phyloP scores from a whole-genome alignment of 30 jellyfish, hydroid and myxozoan genomes.

The Turritopsis rubra region DNA sequence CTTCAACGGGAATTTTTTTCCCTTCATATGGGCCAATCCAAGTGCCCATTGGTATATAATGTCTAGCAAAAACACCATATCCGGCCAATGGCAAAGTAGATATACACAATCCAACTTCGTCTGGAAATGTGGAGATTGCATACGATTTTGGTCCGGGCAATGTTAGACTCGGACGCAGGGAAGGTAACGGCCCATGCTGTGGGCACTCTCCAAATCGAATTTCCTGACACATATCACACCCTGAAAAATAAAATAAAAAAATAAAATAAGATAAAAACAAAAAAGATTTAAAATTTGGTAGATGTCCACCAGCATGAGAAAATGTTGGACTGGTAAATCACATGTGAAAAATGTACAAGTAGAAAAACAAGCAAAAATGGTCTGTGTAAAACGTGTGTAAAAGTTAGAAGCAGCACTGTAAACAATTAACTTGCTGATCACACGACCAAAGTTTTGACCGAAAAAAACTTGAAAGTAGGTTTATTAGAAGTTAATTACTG shows the following conservation, averaged over 20 bases:
- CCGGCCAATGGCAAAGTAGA: constrained; percentile 93
- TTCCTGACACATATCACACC: constrained; percentile 99
- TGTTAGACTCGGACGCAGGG: constrained; percentile 60
- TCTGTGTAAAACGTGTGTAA: too few species aligned
- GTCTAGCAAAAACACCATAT: constrained; percentile 94
- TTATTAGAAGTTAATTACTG: too few species aligned
- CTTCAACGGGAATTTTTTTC: constrained; percentile 72
- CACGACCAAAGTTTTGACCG: too few species aligned
- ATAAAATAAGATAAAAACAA: not conserved
- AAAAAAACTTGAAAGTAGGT: too few species aligned
- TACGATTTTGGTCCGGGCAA: constrained; percentile 80
- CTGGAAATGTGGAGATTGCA: constrained; percentile 96
- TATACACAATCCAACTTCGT: constrained; percentile 92
- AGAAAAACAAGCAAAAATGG: too few species aligned
- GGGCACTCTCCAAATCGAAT: constrained; percentile 97
- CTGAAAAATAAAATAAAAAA: constrained; percentile 18
- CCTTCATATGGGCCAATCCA: constrained; percentile 99
- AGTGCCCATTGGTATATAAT: constrained; percentile 87
- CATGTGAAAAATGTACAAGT: too few species aligned
- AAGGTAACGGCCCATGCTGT: constrained; percentile 77
- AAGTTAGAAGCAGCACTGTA: too few species aligned
- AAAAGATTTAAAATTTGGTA: not conserved
- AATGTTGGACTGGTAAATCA: too few species aligned
- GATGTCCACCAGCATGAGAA: too few species aligned
- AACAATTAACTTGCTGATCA: too few species aligned